Evolutionary conservation across 2,797 vertebrate genomes (phyloP).

Genomic region (Tragopan temminckii): DNA sequence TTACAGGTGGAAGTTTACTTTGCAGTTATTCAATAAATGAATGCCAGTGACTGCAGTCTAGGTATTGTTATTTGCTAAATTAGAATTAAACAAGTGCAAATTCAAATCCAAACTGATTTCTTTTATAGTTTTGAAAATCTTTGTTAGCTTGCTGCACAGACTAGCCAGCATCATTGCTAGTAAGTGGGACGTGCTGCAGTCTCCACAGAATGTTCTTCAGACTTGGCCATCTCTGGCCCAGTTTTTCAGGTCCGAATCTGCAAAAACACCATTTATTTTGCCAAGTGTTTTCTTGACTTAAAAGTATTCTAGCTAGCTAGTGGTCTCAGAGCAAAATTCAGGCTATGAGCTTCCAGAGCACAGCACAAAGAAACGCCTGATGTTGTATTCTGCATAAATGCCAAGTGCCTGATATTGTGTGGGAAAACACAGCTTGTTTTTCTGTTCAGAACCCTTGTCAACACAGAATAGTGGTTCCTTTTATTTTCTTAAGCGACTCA

Average conservation of each 20-base stretch:
- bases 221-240: neutral
- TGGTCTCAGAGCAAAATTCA: neutral
- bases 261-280: neutral
- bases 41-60: neutral
- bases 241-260: neutral
- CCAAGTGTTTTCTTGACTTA: neutral
- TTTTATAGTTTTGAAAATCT: neutral
- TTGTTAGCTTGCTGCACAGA: neutral
- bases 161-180: neutral
- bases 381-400: neutral
- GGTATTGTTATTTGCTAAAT: neutral
- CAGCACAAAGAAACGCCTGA: neutral
- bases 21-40: neutral
- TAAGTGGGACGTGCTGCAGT: fast-evolving
- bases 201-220: neutral
- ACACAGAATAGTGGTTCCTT: neutral
- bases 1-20: neutral
- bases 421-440: neutral
- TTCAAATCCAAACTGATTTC: neutral
- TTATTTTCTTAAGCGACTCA: neutral
- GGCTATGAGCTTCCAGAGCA: neutral
- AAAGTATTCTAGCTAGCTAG: neutral
- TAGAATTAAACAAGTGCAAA: neutral
- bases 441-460: neutral
- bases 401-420: neutral